A percentile compares a stretch with the other conserved stretches of the same genome.
phyloP scores from a whole-genome alignment of 2,113 vertebrate species.

The Oriolus oriolus region DNA sequence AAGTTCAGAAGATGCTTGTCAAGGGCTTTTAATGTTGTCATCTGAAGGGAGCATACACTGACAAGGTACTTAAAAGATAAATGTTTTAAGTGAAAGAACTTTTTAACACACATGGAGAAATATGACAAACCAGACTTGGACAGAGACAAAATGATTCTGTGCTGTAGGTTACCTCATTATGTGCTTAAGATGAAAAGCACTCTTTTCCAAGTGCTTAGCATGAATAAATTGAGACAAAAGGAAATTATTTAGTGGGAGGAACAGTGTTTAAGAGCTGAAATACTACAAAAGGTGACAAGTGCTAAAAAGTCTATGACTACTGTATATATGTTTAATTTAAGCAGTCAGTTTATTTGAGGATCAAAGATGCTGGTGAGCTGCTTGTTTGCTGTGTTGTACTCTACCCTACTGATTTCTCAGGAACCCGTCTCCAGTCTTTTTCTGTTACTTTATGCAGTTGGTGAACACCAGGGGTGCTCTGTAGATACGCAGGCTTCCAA shows the following conservation, averaged over 20 bases:
- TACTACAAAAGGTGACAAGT: background rate
- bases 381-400: background rate
- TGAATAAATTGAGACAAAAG: background rate
- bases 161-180: background rate
- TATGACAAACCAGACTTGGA: background rate
- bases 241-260: background rate
- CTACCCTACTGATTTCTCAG: background rate
- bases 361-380: background rate
- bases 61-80: background rate
- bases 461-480: background rate
- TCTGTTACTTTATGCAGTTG: background rate
- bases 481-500: background rate
- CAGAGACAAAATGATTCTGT: background rate
- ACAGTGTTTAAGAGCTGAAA: background rate
- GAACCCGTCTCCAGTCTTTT: background rate
- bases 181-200: conserved; percentile 6
- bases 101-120: background rate
- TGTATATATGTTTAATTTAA: background rate
- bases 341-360: background rate
- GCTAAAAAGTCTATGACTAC: background rate
- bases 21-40: background rate
- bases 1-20: background rate
- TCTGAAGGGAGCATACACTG: background rate
- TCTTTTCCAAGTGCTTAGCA: background rate
- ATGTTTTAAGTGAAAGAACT: background rate